Conservation (phyloP, 2,113 vertebrate species). For the Odocoileus virginianus region DNA sequence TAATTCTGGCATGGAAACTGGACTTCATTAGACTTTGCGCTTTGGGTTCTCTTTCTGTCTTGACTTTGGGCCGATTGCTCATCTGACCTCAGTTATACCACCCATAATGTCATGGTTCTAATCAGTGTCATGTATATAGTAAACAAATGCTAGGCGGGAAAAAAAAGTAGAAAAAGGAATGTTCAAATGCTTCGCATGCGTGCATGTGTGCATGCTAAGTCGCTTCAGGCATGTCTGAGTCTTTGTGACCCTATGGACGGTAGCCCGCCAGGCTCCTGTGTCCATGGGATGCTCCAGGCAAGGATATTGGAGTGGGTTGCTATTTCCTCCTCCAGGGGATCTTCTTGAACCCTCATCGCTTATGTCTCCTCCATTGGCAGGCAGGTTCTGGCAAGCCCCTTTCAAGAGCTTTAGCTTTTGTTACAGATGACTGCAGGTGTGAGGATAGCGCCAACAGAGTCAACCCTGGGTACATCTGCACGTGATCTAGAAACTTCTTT, state of each 20-base stretch:
- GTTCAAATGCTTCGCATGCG: background rate
- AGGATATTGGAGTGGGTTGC: background rate
- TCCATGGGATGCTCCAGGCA: background rate
- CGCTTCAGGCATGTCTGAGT: accelerated
- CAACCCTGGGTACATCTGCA: background rate
- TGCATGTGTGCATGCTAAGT: background rate
- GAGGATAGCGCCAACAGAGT: background rate
- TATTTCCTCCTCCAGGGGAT: background rate
- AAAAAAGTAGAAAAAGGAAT: background rate
- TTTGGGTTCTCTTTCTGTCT: background rate
- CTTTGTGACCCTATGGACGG: background rate
- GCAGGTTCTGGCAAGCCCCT: background rate
- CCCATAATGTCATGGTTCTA: accelerated
- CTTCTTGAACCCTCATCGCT: background rate
- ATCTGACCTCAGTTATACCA: background rate
- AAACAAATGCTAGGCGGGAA: background rate
- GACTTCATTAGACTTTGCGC: background rate
- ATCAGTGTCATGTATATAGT: background rate
- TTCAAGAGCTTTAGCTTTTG: background rate
- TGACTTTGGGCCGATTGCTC: background rate
- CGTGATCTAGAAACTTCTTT: background rate
- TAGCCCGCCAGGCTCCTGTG: background rate
- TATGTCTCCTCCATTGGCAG: background rate
- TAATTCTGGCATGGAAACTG: background rate
- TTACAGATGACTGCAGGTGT: background rate